A percentile compares a stretch with the other conserved stretches of the same genome.
phyloP scores from a whole-genome alignment of 2,888 invertebrate genomes.

The Trachelus tabidus region DNA sequence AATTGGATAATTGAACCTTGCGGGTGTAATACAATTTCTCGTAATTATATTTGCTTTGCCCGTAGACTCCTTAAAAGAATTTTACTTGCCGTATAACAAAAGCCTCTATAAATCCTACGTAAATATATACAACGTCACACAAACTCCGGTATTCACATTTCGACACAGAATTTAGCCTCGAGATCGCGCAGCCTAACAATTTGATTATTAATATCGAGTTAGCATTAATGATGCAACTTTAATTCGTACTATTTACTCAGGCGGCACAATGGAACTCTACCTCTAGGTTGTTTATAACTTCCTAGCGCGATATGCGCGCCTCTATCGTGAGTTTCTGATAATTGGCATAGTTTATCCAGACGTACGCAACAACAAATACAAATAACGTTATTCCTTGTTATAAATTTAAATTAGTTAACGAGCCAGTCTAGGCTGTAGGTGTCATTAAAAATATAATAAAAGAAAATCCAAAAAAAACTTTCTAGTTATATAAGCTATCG shows the following conservation, averaged over 20 bases:
- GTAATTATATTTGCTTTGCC: not conserved
- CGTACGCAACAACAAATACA: conserved; percentile 16
- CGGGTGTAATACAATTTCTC: not conserved
- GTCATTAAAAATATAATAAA: not conserved
- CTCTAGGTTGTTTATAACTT: not conserved
- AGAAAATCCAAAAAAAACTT: not conserved
- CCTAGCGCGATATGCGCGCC: not conserved
- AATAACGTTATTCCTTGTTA: conserved; percentile 13
- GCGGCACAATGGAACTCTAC: not conserved
- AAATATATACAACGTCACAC: not conserved
- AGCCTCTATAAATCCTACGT: not conserved
- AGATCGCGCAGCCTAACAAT: not conserved
- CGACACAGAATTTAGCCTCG: not conserved
- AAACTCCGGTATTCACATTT: not conserved
- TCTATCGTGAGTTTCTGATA: conserved; percentile 21
- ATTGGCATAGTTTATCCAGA: conserved; percentile 26
- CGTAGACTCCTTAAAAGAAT: not conserved
- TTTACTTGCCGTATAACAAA: not conserved
- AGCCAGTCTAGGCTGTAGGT: not conserved
- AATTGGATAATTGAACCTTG: not conserved
- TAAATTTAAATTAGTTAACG: conserved; percentile 5
- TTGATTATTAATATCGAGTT: not conserved
- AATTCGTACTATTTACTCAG: not conserved
- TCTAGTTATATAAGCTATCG: not conserved
- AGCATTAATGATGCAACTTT: not conserved